Base-by-base conservation (phyloP, 2,888 invertebrate species). In the Microchrysa polita region DNA sequence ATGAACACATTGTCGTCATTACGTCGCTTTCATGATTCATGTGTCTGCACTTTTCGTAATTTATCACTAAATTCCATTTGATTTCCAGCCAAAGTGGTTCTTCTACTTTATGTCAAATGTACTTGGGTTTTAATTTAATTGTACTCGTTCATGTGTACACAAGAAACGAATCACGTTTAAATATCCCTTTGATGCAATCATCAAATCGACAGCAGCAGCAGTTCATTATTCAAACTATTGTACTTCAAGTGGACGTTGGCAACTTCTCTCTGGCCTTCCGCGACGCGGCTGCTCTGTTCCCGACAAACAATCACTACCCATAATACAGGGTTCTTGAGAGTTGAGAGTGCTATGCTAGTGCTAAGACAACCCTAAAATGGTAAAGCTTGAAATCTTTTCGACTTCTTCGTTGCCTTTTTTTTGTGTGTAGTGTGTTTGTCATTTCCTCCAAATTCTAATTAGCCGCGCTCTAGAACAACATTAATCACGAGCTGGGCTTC, bases 391-490 rank as follows among this genome's bases (percentile, higher is more conserved):
- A 67, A 42, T 55, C 57, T 40, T 67, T 7, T 34, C 4, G 27
- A 5, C 27, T 34, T 34, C 7, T 34, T 34, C 7, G n/a, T n/a
- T n/a, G n/a, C n/a, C n/a, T n/a, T n/a, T n/a, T n/a, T n/a, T n/a
- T n/a, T n/a, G n/a, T n/a, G n/a, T n/a, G n/a, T n/a, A n/a, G n/a
- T n/a, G n/a, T n/a, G n/a, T 34, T 34, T 34, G 27, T 34, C 27
- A 7, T 34, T 57, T 55, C n/a, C 57, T 69, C 69, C 20, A 69
- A 69, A 69, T 55, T 69, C 69, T 69, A 69, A 69, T 69, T 69
- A 69, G 69, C 69, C 57, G 42, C 69, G 34, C 69, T 69, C 57
- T 55, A 42, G 69, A 69, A 55, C 55, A 69, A 69, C 55, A 55
- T 69, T 69, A 55, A 55, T 69, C 69, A 55, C 20, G 34, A 55